These are phyloP conservation scores for Myoxocephalus aenaeus DNA, from an alignment of 2,797 vertebrate genomes.

Conservation along the genomic window DNA sequence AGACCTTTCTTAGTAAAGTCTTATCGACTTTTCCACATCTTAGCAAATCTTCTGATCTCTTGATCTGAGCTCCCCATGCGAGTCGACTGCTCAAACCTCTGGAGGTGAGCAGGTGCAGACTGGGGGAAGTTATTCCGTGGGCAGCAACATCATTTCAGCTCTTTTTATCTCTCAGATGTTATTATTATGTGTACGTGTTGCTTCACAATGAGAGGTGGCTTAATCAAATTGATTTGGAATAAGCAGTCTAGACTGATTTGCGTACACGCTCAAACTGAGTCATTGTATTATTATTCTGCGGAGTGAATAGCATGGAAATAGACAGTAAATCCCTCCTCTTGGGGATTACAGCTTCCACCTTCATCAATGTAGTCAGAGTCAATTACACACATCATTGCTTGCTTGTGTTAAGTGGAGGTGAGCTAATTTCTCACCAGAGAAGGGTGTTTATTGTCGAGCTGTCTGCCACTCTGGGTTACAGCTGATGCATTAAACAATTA, in stretches of 20 bases:
- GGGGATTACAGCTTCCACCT: slow-evolving; percentile 58
- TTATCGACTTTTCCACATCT: slow-evolving; percentile 58
- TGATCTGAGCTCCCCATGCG: slow-evolving; percentile 46
- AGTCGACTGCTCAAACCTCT: slow-evolving; percentile 29
- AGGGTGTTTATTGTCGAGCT: slow-evolving; percentile 59
- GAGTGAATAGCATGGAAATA: slow-evolving; percentile 44
- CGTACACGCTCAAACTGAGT: slow-evolving; percentile 31
- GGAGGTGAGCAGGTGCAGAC: slow-evolving; percentile 35
- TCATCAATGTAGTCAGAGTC: slow-evolving; percentile 73
- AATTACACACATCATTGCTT: slow-evolving; percentile 79
- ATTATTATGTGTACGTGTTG: slow-evolving; percentile 13
- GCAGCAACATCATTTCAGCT: not conserved
- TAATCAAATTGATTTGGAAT: slow-evolving; percentile 53
- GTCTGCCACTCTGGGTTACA: slow-evolving; percentile 61
- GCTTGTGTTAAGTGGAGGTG: slow-evolving; percentile 71
- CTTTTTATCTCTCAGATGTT: slow-evolving; percentile 18
- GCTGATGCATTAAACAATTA: slow-evolving; percentile 58
- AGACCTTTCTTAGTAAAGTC: slow-evolving; percentile 48
- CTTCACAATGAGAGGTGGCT: slow-evolving; percentile 20
- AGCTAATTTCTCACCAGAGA: slow-evolving; percentile 63
- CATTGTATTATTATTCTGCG: slow-evolving; percentile 46
- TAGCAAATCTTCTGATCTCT: slow-evolving; percentile 61
- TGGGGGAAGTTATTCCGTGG: slow-evolving; percentile 12
- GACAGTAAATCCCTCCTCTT: slow-evolving; percentile 47
- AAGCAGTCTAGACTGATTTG: slow-evolving; percentile 51